phyloP scores from a whole-genome alignment of 2,797 vertebrate genomes.

The Gastrophryne carolinensis region DNA sequence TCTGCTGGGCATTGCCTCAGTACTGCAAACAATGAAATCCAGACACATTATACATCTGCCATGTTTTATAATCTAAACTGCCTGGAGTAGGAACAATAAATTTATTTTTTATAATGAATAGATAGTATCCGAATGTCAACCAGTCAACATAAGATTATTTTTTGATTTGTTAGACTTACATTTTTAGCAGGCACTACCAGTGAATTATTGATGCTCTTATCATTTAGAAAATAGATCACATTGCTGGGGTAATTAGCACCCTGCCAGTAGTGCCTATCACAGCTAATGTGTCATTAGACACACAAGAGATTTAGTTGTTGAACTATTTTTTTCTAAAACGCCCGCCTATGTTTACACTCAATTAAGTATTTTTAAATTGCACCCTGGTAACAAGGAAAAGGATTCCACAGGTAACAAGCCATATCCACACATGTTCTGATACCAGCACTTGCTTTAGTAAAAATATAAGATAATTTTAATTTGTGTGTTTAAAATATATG shows the following conservation, averaged over 20 bases:
- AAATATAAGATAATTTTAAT: too few species aligned
- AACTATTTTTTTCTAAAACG: conserved; percentile 56
- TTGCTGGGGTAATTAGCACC: conserved; percentile 71
- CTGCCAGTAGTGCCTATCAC: conserved; percentile 65
- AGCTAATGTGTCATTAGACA: conserved; percentile 64
- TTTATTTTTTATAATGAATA: conserved; percentile 70
- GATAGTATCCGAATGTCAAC: conserved; percentile 67
- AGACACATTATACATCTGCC: conserved; percentile 64
- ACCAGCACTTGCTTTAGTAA: neutral
- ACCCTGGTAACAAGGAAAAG: neutral
- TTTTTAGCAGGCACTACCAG: conserved; percentile 67
- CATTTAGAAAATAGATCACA: conserved; percentile 71
- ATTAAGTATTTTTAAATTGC: conserved; percentile 47
- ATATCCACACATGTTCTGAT: neutral
- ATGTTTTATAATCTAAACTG: conserved; percentile 66
- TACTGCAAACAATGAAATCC: conserved; percentile 63
- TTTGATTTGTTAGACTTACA: conserved; percentile 63
- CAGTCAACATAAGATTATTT: conserved; percentile 63
- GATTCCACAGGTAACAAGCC: conserved; percentile 42
- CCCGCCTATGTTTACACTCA: conserved; percentile 54
- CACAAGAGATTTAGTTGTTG: conserved; percentile 54
- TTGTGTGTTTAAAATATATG: too few species aligned
- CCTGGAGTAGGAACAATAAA: conserved; percentile 59
- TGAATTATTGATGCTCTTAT: conserved; percentile 72
- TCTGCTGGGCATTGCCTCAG: conserved; percentile 58